Conservation (phyloP, 2,113 vertebrate genomes). For the Murina feae region DNA sequence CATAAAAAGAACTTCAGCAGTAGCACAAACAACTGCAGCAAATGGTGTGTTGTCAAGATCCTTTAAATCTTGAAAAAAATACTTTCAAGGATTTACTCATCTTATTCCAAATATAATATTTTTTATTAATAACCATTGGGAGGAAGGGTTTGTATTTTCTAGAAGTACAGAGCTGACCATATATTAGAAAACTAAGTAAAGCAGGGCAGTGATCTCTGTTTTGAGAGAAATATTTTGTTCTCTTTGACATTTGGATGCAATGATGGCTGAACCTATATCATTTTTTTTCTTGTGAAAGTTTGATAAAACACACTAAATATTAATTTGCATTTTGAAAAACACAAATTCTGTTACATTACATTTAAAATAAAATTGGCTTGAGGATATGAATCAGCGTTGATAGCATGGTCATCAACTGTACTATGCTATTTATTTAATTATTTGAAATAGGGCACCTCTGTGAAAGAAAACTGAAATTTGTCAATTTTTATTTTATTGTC, state of each 20-base stretch:
- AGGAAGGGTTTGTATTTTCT: conserved; percentile 13
- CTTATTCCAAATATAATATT: not conserved
- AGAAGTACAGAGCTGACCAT: not conserved
- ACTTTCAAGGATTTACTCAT: conserved; percentile 40
- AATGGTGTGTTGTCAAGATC: not conserved
- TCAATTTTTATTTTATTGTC: not conserved
- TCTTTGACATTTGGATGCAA: not conserved
- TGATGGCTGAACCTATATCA: not conserved
- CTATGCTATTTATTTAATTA: conserved; percentile 21
- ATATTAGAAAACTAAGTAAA: conserved; percentile 4
- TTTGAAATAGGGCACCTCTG: not conserved
- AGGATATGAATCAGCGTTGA: not conserved
- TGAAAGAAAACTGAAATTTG: not conserved
- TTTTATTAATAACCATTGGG: conserved; percentile 8
- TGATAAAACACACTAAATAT: not conserved
- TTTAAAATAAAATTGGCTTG: not conserved
- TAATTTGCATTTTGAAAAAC: not conserved
- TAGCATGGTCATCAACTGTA: not conserved
- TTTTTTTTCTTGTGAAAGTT: not conserved
- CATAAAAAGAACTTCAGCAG: conserved; percentile 35
- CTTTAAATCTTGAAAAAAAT: conserved; percentile 41
- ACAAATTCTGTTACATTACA: not conserved
- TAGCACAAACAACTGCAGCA: not conserved
- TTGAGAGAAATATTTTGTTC: not conserved
- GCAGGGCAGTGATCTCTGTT: not conserved